Evolutionary conservation across 2,888 invertebrate genomes (phyloP).

Genomic region (Calliphora vomitoria): DNA sequence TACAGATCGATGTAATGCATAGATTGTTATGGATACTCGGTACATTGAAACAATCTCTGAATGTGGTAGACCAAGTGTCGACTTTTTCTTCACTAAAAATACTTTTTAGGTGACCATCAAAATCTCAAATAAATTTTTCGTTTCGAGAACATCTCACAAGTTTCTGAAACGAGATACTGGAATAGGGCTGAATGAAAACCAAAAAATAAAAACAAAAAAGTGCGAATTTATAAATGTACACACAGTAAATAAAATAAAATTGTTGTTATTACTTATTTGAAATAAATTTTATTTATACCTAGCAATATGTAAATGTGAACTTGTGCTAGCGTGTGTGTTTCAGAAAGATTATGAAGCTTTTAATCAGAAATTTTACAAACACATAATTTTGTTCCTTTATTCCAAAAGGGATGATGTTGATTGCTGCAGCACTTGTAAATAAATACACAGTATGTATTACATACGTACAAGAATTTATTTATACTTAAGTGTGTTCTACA

Average conservation of each 20-base stretch:
- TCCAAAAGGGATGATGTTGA: not conserved
- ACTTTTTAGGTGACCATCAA: no score
- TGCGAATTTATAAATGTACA: not conserved
- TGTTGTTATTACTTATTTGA: not conserved
- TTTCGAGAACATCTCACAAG: no score
- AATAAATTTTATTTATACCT: not conserved
- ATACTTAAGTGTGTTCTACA: conserved; percentile 7
- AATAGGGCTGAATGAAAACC: not conserved
- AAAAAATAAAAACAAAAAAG: not conserved
- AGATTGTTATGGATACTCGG: no score
- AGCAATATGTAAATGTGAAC: not conserved
- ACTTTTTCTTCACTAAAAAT: no score
- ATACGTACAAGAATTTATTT: not conserved
- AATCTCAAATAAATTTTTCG: no score
- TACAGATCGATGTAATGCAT: no score
- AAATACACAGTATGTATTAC: not conserved
- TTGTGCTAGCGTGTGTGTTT: not conserved
- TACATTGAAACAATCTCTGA: no score
- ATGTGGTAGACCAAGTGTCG: no score
- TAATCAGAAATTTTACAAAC: conserved; percentile 8
- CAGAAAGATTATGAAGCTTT: not conserved
- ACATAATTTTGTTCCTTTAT: not conserved
- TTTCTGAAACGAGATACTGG: not conserved
- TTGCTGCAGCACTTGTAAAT: not conserved
- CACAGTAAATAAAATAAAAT: not conserved